Percentiles rank a stretch among this genome's conserved stretches.
These are phyloP conservation scores for Haplotaxodon microlepis DNA, from an alignment of 2,113 vertebrate species.

Conservation along the genomic window DNA sequence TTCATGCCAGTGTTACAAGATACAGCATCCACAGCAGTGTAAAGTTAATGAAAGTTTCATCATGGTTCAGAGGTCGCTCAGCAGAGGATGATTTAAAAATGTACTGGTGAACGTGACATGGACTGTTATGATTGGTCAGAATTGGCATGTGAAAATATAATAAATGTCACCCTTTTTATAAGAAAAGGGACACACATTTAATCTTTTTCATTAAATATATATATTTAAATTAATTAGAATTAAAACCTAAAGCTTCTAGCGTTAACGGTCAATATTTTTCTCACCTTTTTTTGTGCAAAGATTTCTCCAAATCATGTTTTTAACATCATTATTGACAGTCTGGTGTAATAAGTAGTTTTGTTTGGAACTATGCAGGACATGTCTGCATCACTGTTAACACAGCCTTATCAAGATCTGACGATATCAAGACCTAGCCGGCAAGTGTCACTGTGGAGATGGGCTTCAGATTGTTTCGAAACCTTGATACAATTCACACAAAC, in stretches of 20 bases:
- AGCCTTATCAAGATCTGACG: not conserved
- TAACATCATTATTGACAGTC: not conserved
- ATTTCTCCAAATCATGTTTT: not conserved
- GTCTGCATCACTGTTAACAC: not conserved
- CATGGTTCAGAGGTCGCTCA: not conserved
- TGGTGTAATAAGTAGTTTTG: not conserved
- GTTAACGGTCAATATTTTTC: not conserved
- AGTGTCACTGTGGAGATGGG: not conserved
- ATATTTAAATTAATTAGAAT: not conserved
- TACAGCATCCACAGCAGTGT: not conserved
- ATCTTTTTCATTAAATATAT: not conserved
- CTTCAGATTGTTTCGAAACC: not conserved
- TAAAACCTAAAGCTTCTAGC: not conserved
- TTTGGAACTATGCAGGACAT: not conserved
- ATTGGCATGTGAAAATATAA: not conserved
- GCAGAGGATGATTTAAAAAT: not conserved
- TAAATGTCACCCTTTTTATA: not conserved
- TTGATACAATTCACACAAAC: not conserved
- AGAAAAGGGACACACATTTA: accelerated
- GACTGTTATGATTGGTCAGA: not conserved
- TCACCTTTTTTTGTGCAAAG: not conserved
- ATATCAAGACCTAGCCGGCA: not conserved
- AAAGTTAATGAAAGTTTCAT: accelerated
- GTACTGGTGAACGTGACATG: not conserved
- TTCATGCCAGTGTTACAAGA: not conserved